Evolutionary conservation across 2,113 vertebrate genomes (phyloP).

Genomic region (Nanorana parkeri): DNA sequence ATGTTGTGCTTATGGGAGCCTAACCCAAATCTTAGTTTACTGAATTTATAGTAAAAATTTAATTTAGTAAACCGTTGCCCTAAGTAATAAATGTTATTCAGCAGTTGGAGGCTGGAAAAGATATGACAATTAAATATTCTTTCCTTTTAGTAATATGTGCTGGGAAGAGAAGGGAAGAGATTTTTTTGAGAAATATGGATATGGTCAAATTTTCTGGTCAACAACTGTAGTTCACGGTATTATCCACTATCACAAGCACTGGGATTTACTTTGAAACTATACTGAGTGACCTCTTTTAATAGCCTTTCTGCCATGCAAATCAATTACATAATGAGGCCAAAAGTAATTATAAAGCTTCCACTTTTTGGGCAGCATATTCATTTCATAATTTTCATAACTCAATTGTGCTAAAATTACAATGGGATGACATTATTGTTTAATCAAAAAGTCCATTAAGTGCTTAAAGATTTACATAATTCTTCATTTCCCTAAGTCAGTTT

Average conservation of each 20-base stretch:
- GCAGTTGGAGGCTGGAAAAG: too few relatives aligned
- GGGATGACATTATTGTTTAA: constrained; percentile 6
- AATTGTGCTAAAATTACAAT: constrained; percentile 8
- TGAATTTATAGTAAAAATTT: too few relatives aligned
- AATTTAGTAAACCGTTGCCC: too few relatives aligned
- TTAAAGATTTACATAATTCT: constrained; percentile 45
- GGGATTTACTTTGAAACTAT: not conserved
- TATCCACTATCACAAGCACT: not conserved
- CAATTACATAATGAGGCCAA: not conserved
- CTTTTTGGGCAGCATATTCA: constrained; percentile 8
- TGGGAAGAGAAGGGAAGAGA: too few relatives aligned
- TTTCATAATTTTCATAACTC: not conserved
- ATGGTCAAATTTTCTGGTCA: too few relatives aligned
- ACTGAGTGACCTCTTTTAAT: not conserved
- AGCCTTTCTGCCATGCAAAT: constrained; percentile 2
- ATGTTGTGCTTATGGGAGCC: too few relatives aligned
- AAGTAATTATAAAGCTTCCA: constrained; percentile 27
- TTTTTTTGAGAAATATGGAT: too few relatives aligned
- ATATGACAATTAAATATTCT: too few relatives aligned
- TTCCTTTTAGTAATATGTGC: too few relatives aligned
- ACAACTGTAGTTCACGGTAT: too few relatives aligned
- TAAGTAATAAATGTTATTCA: too few relatives aligned
- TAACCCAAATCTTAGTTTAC: too few relatives aligned
- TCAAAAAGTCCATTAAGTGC: constrained; percentile 41
- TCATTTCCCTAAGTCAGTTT: constrained; percentile 20